Conservation (phyloP, 2,888 invertebrate species). For the Aspidiotus rigidus region DNA sequence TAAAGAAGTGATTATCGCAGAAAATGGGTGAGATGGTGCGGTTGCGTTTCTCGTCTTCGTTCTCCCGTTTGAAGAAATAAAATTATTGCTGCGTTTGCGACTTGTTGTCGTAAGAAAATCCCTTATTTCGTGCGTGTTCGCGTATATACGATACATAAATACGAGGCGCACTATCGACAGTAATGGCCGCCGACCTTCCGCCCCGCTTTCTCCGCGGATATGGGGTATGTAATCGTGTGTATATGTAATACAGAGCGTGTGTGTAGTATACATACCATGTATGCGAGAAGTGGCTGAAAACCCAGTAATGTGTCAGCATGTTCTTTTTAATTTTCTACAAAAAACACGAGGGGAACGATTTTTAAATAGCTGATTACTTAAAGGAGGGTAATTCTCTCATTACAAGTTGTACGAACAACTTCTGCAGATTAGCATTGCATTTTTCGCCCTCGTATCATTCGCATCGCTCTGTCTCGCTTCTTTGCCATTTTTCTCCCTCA, state of each 20-base stretch:
- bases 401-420: slow-evolving; percentile 11
- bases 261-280: neutral
- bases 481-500: no score
- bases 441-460: slow-evolving; percentile 4
- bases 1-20: neutral
- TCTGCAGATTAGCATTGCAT: slow-evolving; percentile 16
- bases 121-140: neutral
- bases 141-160: neutral
- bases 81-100: neutral
- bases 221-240: no score
- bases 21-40: neutral
- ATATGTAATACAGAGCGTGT: no score
- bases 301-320: slow-evolving; percentile 14
- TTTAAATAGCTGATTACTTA: slow-evolving; percentile 24
- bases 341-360: slow-evolving; percentile 1
- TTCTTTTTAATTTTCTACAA: slow-evolving; percentile 5
- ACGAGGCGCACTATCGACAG: neutral
- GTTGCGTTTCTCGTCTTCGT: neutral
- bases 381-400: slow-evolving; percentile 23
- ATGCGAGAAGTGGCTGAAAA: neutral
- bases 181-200: slow-evolving; percentile 1
- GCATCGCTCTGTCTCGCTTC: neutral
- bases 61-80: neutral
- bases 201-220: neutral
- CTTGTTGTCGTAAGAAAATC: slow-evolving; percentile 2